phyloP scores from a whole-genome alignment of 2,797 vertebrate genomes.

The Catostomus latipinnis region DNA sequence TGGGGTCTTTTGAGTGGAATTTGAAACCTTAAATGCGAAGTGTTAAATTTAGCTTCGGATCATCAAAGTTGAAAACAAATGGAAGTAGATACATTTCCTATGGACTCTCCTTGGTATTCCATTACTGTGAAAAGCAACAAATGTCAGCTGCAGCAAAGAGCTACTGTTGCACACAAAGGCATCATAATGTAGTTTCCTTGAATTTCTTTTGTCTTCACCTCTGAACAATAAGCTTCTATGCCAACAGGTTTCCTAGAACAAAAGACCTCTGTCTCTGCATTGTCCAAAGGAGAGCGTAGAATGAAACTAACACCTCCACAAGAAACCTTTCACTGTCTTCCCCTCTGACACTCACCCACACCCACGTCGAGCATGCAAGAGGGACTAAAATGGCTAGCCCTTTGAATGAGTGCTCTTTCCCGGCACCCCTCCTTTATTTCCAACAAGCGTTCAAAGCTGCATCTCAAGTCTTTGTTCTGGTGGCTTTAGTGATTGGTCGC shows the following conservation, averaged over 20 bases:
- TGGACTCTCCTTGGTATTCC: slow-evolving; percentile 20
- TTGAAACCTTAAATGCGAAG: slow-evolving; percentile 20
- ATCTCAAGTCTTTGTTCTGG: slow-evolving; percentile 65
- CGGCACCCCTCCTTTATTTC: slow-evolving; percentile 60
- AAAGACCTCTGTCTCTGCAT: slow-evolving; percentile 33
- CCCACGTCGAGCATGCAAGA: slow-evolving; percentile 51
- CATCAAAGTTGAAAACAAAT: neutral
- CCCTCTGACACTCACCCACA: slow-evolving; percentile 53
- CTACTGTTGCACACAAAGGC: neutral
- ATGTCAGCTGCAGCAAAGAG: slow-evolving; percentile 4
- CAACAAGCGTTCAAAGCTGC: slow-evolving; percentile 33
- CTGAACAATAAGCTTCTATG: slow-evolving; percentile 15
- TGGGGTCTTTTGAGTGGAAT: slow-evolving; percentile 19
- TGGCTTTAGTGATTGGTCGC: slow-evolving; percentile 69
- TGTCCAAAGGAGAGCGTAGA: slow-evolving; percentile 7
- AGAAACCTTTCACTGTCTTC: slow-evolving; percentile 50
- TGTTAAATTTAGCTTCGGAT: slow-evolving; percentile 31
- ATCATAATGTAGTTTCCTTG: slow-evolving; percentile 29
- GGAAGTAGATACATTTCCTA: neutral
- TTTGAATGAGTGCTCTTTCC: slow-evolving; percentile 55
- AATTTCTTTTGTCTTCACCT: slow-evolving; percentile 4
- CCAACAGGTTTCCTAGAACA: slow-evolving; percentile 44
- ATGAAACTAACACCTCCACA: slow-evolving; percentile 38
- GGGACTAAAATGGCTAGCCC: slow-evolving; percentile 12
- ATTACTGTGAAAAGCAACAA: slow-evolving; percentile 33